Evolutionary conservation across 2,888 invertebrate species (phyloP).

Genomic region (Philopedon plagiatum): DNA sequence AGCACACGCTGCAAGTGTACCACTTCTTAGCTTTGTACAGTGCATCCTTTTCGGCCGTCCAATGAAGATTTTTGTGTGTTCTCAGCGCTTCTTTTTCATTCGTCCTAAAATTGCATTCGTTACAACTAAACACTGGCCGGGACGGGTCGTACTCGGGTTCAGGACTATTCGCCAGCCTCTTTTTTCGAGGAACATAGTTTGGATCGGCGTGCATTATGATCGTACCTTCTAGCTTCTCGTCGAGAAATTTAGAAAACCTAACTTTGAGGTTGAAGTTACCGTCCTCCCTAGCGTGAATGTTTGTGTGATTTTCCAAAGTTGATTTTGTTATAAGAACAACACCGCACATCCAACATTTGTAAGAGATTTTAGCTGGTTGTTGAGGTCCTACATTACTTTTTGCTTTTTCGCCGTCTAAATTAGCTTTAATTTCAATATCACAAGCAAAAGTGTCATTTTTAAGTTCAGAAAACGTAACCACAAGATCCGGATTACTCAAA

Average conservation of each 20-base stretch:
- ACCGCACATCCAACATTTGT: constrained; percentile 26
- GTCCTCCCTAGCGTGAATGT: constrained; percentile 20
- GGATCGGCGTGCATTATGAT: constrained; percentile 6
- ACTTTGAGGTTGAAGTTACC: constrained; percentile 7
- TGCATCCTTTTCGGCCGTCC: constrained; percentile 20
- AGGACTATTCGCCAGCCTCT: background rate
- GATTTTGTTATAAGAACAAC: background rate
- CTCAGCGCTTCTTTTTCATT: background rate
- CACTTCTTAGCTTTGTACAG: constrained; percentile 7
- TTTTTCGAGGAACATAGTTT: constrained; percentile 3
- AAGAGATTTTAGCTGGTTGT: background rate
- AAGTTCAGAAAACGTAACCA: constrained; percentile 13
- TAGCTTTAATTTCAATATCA: constrained; percentile 3
- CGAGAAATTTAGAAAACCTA: constrained; percentile 1
- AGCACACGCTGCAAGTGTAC: constrained; percentile 27
- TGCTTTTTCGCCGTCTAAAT: background rate
- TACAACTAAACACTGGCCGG: constrained; percentile 17
- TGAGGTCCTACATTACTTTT: background rate
- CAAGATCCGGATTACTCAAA: constrained; percentile 1
- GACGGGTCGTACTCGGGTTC: constrained; percentile 11
- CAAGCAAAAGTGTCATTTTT: background rate
- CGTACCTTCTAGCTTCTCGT: background rate
- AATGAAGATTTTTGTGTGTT: constrained; percentile 30
- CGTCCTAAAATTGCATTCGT: constrained; percentile 32
- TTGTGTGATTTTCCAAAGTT: constrained; percentile 12